Evolutionary conservation across 2,113 vertebrate genomes (phyloP).

Genomic region (Baryphthengus martii): DNA sequence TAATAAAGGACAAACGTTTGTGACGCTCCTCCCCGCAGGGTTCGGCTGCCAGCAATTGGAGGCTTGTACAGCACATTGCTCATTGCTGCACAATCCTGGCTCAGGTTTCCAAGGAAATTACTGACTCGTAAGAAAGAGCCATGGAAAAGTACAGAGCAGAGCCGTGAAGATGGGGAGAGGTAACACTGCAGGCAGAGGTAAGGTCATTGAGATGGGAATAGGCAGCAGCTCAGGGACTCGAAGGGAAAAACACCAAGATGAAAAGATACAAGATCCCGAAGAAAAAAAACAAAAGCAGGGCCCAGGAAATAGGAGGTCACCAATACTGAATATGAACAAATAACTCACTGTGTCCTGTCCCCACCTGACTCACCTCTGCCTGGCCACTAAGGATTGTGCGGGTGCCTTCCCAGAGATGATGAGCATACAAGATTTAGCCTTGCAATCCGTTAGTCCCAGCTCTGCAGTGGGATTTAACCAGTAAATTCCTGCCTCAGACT

Average conservation of each 20-base stretch:
- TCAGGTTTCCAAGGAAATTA: neutral
- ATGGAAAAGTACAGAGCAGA: neutral
- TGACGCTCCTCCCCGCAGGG: neutral
- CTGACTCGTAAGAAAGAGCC: neutral
- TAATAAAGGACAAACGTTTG: neutral
- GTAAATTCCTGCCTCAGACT: neutral
- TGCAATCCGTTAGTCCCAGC: neutral
- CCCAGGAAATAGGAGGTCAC: neutral
- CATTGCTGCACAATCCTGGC: neutral
- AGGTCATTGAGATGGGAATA: neutral
- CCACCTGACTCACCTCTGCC: neutral
- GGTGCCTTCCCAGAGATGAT: neutral
- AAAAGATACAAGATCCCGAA: neutral
- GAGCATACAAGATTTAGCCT: fast-evolving
- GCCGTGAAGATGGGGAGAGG: neutral
- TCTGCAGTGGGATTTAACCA: neutral
- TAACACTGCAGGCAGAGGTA: neutral
- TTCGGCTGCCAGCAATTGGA: neutral
- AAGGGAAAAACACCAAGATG: neutral
- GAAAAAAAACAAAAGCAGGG: neutral
- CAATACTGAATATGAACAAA: neutral
- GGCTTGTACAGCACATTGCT: neutral
- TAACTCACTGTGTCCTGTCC: too few relatives aligned
- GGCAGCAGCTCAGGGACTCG: neutral
- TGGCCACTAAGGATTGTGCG: neutral